Base-by-base conservation (phyloP, 2,888 invertebrate genomes). In the Leptopilina drosophilae region DNA sequence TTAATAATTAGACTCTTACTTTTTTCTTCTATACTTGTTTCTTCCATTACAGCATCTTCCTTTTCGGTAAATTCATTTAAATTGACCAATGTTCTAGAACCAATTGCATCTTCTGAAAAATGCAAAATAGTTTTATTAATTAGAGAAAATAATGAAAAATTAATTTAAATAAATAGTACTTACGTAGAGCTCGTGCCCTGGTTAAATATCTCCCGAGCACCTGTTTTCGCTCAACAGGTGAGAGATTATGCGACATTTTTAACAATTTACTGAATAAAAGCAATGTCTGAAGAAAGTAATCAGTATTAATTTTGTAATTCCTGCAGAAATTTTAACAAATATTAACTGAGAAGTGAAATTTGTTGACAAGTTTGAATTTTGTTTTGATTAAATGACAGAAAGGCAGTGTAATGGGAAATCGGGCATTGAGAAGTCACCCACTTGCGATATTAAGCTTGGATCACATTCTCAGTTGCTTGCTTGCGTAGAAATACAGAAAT, bases 1-100 rank as follows among this genome's bases (percentile, higher is more conserved):
- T 4, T 33, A 33, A 33, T 33, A 33, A 49, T 59, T 4, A 15
- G 11, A n/a, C 76, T 26, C 12, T 65, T 86, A 91, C 90, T 81
- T 84, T 90, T 90, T 20, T 91, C 90, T 5, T 87, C 84, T 3
- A 87, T 0, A n/a, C 80, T 82, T 15, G 84, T 84, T 81, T 91
- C 89, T 15, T 78, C 56, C 73, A 82, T 85, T 46, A 91, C 84
- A 20, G 49, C 40, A 42, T 91, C 91, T 5, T 85, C 86, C 79
- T 90, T 84, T n/a, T 81, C 69, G 79, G 90, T 86, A 7, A 87
- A 85, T 49, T 82, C 69, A n/a, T 88, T 85, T 7, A 91, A 79
- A 12, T 77, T 83, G 11, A 80, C 11, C 69, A 91, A 82, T 0
- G 89, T 88, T 1, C 78, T 78, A 12, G 79, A 79, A 62, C 79